Percentiles rank a stretch among this genome's conserved stretches.
These are phyloP conservation scores for Trisateles emortualis DNA, from an alignment of 2,888 invertebrate genomes.

Conservation along the genomic window DNA sequence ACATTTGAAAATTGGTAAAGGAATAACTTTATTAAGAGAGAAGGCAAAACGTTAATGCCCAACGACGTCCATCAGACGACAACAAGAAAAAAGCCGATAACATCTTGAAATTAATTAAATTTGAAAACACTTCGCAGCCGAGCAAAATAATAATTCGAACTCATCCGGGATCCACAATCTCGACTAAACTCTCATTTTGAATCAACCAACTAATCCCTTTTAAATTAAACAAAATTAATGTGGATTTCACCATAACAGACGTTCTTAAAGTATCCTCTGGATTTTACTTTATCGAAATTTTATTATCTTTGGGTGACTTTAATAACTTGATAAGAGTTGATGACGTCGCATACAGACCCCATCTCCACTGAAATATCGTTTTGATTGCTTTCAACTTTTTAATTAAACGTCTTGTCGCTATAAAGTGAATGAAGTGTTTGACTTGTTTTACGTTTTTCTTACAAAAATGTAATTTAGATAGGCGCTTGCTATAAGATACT, in stretches of 20 bases:
- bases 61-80: slow-evolving; percentile 21
- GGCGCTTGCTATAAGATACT: too few relatives aligned
- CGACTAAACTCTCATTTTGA: slow-evolving; percentile 38
- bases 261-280: slow-evolving; percentile 46
- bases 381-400: slow-evolving; percentile 65
- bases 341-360: slow-evolving; percentile 46
- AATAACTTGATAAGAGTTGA: slow-evolving; percentile 50
- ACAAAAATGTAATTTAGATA: slow-evolving; percentile 47
- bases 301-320: slow-evolving; percentile 56
- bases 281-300: slow-evolving; percentile 55
- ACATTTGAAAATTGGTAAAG: background rate
- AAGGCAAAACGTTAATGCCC: slow-evolving; percentile 18
- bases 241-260: slow-evolving; percentile 62
- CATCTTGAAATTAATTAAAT: slow-evolving; percentile 54
- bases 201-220: slow-evolving; percentile 60
- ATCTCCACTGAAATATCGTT: slow-evolving; percentile 46
- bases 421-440: slow-evolving; percentile 38
- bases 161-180: slow-evolving; percentile 35
- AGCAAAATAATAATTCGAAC: slow-evolving; percentile 35
- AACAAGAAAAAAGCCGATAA: slow-evolving; percentile 39
- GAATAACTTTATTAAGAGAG: background rate
- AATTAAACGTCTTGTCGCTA: slow-evolving; percentile 55
- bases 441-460: slow-evolving; percentile 37
- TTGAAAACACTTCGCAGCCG: slow-evolving; percentile 44
- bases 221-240: slow-evolving; percentile 70